Evolutionary conservation across 2,888 invertebrate genomes (phyloP).

Genomic region (Belgica antarctica): DNA sequence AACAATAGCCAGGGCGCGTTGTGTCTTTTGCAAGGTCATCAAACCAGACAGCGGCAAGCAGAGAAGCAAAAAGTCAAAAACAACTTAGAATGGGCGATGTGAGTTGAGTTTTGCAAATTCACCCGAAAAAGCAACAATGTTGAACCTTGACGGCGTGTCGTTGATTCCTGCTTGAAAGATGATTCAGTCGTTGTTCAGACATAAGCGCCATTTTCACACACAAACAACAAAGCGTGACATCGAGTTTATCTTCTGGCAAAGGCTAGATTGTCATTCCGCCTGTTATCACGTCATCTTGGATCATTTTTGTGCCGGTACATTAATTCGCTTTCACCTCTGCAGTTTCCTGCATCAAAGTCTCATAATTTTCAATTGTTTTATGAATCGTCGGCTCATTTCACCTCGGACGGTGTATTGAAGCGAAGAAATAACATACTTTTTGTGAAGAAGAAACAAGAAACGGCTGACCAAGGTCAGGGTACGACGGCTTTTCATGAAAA

Average conservation of each 20-base stretch:
- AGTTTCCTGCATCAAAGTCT: background rate
- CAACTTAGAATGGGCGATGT: background rate
- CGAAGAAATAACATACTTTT: background rate
- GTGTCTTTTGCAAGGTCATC: constrained; percentile 21
- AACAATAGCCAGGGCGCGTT: constrained; percentile 14
- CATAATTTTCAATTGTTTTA: constrained; percentile 9
- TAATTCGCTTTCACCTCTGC: too few relatives aligned
- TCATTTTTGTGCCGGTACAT: too few relatives aligned
- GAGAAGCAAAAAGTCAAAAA: background rate
- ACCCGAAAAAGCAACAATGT: too few relatives aligned
- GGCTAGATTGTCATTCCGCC: too few relatives aligned
- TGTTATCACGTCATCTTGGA: too few relatives aligned
- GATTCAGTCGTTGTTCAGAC: background rate
- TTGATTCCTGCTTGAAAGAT: background rate
- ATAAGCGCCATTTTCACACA: background rate
- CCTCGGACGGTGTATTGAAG: background rate
- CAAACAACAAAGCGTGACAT: background rate
- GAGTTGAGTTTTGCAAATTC: too few relatives aligned
- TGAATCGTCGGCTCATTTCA: constrained; percentile 2
- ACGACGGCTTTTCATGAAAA: background rate
- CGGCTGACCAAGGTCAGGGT: constrained; percentile 38
- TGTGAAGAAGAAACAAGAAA: background rate
- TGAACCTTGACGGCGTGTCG: too few relatives aligned
- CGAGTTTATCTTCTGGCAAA: background rate
- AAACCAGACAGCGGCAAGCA: background rate